Base-by-base conservation (phyloP, 1,140 invertebrate species). In the Metaphire vulgaris region DNA sequence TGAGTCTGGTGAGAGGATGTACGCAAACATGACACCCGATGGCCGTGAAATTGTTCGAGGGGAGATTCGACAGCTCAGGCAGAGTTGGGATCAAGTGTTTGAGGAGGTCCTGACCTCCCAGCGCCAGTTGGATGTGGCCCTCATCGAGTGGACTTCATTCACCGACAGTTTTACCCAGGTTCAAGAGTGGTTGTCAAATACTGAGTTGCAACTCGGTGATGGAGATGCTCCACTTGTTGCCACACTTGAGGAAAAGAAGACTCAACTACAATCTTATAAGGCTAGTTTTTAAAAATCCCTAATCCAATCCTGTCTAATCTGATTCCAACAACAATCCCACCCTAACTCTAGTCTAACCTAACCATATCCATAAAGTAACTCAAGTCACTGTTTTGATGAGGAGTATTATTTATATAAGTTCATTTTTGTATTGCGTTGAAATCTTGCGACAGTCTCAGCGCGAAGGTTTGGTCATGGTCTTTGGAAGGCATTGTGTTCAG, bases 231-330 rank as follows among this genome's bases (percentile, higher is more conserved):
- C 80, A 81, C 83, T 97, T 0, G 92, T 92, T 82, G 91, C 93
- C 0, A 97, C 94, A 0, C 87, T 97, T 33, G 95, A 97, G 86
- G 95, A 97, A 83, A 97, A 98, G 87, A 90, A 93, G 78, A 79
- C 81, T 26, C 84, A 82, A 90, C 90, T 72, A 14, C 84, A 84
- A 81, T 88, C 91, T 0, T 97, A 97, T 80, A 89, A 94, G 80
- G 86, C 86, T 78, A 68, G 78, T 74, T 69, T 14, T 79, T 41
- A 2, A 29, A n/a, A n/a, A n/a, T n/a, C n/a, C n/a, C n/a, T n/a
- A n/a, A n/a, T n/a, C n/a, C n/a, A n/a, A n/a, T n/a, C n/a, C n/a
- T n/a, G n/a, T n/a, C n/a, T n/a, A n/a, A n/a, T n/a, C n/a, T n/a
- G n/a, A n/a, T n/a, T n/a, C n/a, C n/a, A n/a, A n/a, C n/a, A n/a